Evolutionary conservation across 2,113 vertebrate genomes (phyloP).

Genomic region (Hippocampus barbouri): DNA sequence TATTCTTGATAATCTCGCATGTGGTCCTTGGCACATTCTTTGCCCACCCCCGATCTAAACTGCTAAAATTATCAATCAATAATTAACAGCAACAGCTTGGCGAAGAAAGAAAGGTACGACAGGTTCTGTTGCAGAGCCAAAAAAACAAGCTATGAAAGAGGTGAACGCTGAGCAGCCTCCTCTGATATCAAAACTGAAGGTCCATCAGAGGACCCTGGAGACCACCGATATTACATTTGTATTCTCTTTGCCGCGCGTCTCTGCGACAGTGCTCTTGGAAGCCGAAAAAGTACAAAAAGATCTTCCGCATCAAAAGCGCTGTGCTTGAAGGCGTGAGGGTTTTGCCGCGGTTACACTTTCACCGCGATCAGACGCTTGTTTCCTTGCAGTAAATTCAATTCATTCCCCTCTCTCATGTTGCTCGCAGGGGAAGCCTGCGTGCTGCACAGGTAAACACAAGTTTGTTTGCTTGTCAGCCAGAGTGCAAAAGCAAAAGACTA

Average conservation of each 20-base stretch:
- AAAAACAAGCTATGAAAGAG: slow-evolving; percentile 4
- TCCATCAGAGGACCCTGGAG: slow-evolving; percentile 24
- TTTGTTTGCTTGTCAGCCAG: not conserved
- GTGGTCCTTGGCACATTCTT: too few relatives aligned
- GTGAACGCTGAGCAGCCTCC: slow-evolving; percentile 4
- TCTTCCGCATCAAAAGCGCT: slow-evolving; percentile 46
- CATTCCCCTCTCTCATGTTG: slow-evolving; percentile 19
- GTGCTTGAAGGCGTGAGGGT: slow-evolving; percentile 41
- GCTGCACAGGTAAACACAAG: slow-evolving; percentile 1
- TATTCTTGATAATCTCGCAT: not conserved
- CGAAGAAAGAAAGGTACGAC: not conserved
- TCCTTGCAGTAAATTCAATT: slow-evolving; percentile 22
- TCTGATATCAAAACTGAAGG: slow-evolving; percentile 27
- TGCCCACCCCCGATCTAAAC: not conserved
- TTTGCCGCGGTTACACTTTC: slow-evolving; percentile 21
- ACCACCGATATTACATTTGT: slow-evolving; percentile 22
- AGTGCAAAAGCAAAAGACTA: too few relatives aligned
- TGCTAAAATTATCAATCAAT: not conserved
- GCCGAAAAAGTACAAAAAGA: slow-evolving; percentile 36
- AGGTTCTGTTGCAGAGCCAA: slow-evolving; percentile 5
- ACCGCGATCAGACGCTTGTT: slow-evolving; percentile 4
- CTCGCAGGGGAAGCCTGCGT: not conserved
- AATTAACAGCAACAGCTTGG: not conserved
- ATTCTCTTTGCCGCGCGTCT: slow-evolving; percentile 29
- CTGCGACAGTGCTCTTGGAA: slow-evolving; percentile 10